A percentile compares a stretch with the other conserved stretches of the same genome.
Conservation (phyloP, 2,113 vertebrate species). For the Pterocles burchelli region DNA sequence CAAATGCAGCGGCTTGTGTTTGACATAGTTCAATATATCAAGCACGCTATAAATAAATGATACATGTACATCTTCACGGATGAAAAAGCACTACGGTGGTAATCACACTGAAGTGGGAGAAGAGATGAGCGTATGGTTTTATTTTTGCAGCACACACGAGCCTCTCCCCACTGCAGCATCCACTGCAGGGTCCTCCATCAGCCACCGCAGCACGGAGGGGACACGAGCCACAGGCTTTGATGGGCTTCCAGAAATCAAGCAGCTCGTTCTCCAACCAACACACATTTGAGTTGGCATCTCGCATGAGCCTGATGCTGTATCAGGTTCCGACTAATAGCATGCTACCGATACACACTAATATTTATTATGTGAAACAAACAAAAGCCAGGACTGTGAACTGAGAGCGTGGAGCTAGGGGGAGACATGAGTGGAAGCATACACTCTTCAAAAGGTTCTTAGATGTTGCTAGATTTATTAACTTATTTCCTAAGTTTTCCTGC, state of each 20-base stretch:
- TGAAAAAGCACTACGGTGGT: background rate
- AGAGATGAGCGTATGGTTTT: accelerated
- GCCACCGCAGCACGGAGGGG: accelerated
- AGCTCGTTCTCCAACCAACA: background rate
- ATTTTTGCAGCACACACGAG: background rate
- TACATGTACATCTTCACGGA: accelerated
- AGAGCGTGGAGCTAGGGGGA: background rate
- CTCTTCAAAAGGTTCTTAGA: constrained; percentile 23
- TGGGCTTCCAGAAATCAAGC: background rate
- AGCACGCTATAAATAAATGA: background rate
- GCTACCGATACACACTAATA: background rate
- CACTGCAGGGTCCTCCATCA: accelerated
- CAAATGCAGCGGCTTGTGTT: accelerated
- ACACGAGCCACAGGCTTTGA: accelerated
- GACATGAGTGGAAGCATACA: background rate
- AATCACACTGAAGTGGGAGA: background rate
- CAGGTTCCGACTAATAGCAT: background rate
- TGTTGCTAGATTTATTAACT: background rate
- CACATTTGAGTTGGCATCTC: accelerated
- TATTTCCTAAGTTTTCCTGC: background rate
- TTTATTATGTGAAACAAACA: background rate
- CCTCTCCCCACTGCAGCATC: accelerated
- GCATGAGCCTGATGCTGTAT: background rate
- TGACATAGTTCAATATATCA: background rate
- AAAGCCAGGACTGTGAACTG: background rate